These are phyloP conservation scores for Drosophila mauritiana DNA, from an alignment of 1,140 invertebrate genomes.

Conservation along the genomic window DNA sequence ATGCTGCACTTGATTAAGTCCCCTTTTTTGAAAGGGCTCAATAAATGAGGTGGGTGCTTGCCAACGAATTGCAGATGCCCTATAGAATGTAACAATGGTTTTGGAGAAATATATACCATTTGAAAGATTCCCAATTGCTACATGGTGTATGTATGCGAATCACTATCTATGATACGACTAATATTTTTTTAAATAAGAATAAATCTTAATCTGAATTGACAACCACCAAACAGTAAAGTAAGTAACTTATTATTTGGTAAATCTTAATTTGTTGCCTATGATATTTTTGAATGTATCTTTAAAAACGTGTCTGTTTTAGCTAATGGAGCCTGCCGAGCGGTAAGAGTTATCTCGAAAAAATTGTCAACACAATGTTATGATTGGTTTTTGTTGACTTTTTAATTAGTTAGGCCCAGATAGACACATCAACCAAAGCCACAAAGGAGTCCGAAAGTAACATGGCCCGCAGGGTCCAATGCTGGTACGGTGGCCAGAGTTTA, in stretches of 20 bases:
- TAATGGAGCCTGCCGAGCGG: constrained; percentile 2
- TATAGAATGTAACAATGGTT: neutral
- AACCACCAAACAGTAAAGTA: too few species aligned
- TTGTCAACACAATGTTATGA: constrained; percentile 57
- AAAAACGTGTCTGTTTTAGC: neutral
- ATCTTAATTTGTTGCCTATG: too few species aligned
- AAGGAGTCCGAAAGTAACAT: constrained; percentile 30
- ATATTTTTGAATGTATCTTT: neutral
- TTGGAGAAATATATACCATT: neutral
- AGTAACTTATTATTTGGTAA: too few species aligned
- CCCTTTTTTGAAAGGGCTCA: constrained; percentile 2
- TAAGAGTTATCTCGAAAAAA: constrained; percentile 25
- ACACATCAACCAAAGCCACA: constrained; percentile 19
- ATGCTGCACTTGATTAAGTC: constrained; percentile 58
- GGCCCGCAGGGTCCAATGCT: constrained; percentile 21
- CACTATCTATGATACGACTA: too few species aligned
- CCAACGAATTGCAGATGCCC: constrained; percentile 7
- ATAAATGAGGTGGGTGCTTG: neutral
- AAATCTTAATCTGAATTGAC: too few species aligned
- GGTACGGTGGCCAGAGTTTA: constrained; percentile 54
- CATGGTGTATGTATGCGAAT: too few species aligned
- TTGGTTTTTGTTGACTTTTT: constrained; percentile 71
- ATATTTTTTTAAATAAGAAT: too few species aligned
- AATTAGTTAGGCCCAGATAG: constrained; percentile 58
- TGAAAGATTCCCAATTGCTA: neutral